A percentile compares a stretch with the other conserved stretches of the same genome.
Evolutionary conservation across 2,888 invertebrate species (phyloP).

Genomic region (Diploptera punctata): DNA sequence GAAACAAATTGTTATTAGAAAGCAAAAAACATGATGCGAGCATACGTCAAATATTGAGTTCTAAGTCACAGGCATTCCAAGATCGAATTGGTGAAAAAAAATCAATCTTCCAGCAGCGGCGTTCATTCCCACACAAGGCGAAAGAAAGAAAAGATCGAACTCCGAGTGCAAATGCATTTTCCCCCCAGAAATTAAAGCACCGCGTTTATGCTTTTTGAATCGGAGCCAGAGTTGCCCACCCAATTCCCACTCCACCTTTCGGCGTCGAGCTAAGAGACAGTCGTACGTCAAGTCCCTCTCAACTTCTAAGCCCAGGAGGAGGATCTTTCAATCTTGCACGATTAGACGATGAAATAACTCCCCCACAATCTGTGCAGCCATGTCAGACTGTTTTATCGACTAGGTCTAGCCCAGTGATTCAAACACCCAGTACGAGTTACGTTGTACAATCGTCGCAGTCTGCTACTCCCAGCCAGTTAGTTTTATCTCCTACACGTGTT

Average conservation of each 20-base stretch:
- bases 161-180: slow-evolving; percentile 65
- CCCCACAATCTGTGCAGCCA: slow-evolving; percentile 12
- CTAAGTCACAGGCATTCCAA: background rate
- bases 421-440: too few species aligned
- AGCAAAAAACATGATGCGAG: slow-evolving; percentile 9
- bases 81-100: slow-evolving; percentile 46
- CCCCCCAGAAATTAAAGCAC: slow-evolving; percentile 71
- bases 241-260: slow-evolving; percentile 64
- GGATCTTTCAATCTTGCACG: too few species aligned
- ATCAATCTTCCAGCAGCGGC: slow-evolving; percentile 56
- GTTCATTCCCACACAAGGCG: slow-evolving; percentile 63
- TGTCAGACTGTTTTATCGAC: background rate
- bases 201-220: slow-evolving; percentile 75
- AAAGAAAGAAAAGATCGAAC: slow-evolving; percentile 58
- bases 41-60: background rate
- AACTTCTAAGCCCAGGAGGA: slow-evolving; percentile 57
- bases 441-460: too few species aligned
- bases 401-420: too few species aligned
- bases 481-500: too few species aligned
- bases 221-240: slow-evolving; percentile 66
- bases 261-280: slow-evolving; percentile 55
- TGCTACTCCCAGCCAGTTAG: too few species aligned
- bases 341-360: slow-evolving; percentile 49
- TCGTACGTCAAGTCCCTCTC: slow-evolving; percentile 53
- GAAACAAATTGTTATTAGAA: slow-evolving; percentile 23